These are phyloP conservation scores for Elymnias hypermnestra DNA, from an alignment of 1,140 invertebrate species.

Conservation along the genomic window DNA sequence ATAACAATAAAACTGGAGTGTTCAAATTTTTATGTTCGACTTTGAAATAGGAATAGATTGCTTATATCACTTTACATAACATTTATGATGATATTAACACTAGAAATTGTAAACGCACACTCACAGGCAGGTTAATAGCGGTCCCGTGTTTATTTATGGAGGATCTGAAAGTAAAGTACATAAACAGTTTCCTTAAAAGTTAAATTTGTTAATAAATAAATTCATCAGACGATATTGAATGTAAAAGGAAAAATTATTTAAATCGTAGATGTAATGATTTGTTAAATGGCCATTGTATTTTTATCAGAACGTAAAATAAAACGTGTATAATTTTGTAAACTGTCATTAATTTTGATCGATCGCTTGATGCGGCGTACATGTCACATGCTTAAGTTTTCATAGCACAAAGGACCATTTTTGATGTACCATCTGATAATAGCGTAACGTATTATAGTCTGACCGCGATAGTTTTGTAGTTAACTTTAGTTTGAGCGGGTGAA, in stretches of 20 bases:
- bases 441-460: constrained; percentile 12
- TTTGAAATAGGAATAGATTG: constrained; percentile 11
- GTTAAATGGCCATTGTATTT: constrained; percentile 3
- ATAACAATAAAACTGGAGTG: constrained; percentile 13
- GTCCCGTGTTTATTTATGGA: constrained; percentile 1
- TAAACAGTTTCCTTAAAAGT: constrained; percentile 2
- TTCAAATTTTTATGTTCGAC: constrained; percentile 13
- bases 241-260: background rate
- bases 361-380: constrained; percentile 13
- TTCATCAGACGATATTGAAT: too few relatives aligned
- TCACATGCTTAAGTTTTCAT: constrained; percentile 15
- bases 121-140: constrained; percentile 1
- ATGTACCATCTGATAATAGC: constrained; percentile 15
- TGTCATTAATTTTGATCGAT: constrained; percentile 26
- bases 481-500: constrained; percentile 31
- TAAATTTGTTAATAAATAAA: too few relatives aligned
- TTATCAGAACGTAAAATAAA: constrained; percentile 7
- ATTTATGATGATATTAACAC: constrained; percentile 15
- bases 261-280: constrained; percentile 5
- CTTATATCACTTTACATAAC: constrained; percentile 14
- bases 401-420: constrained; percentile 23
- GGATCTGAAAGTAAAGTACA: constrained; percentile 6
- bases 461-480: constrained; percentile 26
- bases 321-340: constrained; percentile 16
- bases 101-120: constrained; percentile 8